Base-by-base conservation (phyloP, 2,888 invertebrate genomes). In the Epistrophella euchroma region DNA sequence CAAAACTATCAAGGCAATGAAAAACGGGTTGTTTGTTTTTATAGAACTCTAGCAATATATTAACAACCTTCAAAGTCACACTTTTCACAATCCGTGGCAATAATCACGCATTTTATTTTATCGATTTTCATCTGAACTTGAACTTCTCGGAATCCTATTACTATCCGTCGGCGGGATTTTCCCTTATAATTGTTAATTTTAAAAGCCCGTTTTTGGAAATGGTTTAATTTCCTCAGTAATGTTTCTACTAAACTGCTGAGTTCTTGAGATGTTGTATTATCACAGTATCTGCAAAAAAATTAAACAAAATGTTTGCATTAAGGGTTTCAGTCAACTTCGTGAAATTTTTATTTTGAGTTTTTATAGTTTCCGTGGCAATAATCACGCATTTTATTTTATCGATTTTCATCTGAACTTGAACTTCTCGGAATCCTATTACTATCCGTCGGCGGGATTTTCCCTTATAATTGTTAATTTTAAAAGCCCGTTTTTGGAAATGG, bases 331-430 rank as follows among this genome's bases (percentile, higher is more conserved):
- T 25, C 4, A 25, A 25, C 25, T 25, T 25, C 2, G 4, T 25
- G 25, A 2, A 25, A 25, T 25, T 25, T 25, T 3, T 25, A 25
- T 25, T 25, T 25, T 25, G 2, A 4, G n/a, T n/a, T n/a, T n/a
- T n/a, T n/a, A n/a, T n/a, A n/a, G n/a, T n/a, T n/a, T 96, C 95
- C 3, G 95, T 94, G 10, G 95, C 95, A 62, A 96, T 92, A 9
- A 96, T 92, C 9, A 95, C 91, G 80, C 94, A 90, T 89, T 94
- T 94, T 0, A 95, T 91, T 90, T 94, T 94, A 76, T 93, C 93
- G 32, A 94, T 90, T 58, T 92, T 92, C n/a, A 95, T 89, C 88
- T 94, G 94, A 82, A 94, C 94, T 58, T 93, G 92, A 0, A 94
- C 93, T 90, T 96, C 95, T 58, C 94, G 93, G 60, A 96, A 93